Evolutionary conservation across 2,888 invertebrate genomes (phyloP), one percentile per base, ranked within the genome.

Genomic region (Lochmaea crataegi): DNA sequence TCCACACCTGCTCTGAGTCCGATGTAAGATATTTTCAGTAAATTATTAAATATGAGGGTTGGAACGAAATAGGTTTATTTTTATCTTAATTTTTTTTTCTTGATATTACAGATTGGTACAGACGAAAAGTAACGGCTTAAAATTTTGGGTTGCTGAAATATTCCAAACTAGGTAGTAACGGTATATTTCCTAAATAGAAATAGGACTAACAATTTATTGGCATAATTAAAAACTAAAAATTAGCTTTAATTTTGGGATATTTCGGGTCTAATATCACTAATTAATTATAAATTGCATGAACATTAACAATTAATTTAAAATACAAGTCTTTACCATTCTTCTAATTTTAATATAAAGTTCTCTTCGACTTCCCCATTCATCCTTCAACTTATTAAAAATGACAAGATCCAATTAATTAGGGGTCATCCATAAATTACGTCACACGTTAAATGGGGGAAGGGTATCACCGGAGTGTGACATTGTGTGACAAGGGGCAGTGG

Each of bases 1-100:
- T 85, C 85, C 48, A 87, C 87, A 5, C 87, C 87, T 4, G 84
- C 85, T n/a, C 77, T 86, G 41, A 87, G 86, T 75, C 87, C 87
- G 9, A 85, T 87, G 86, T 86, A 83, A 80, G 80, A 78, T 65
- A 48, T 66, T 69, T 69, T 48, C 41, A 10, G 16, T 58, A 32
- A 58, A 58, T 26, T 58, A 32, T 38, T 12, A 9, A 18, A 9
- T 18, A 41, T 32, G 9, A 7, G 7, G 32, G 32, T 7, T 38
- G 7, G 32, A 38, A 38, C 7, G 32, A 7, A 38, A 38, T 38
- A 38, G 5, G 16, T 41, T 14, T 16, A n/a, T 14, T 69, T 38
- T 57, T 14, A 61, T 38, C 53, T 18, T 12, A 51, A 53, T 71
- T 71, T 58, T 61, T 71, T 38, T 38, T 38, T 68, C 38, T 73